Evolutionary conservation across 2,888 invertebrate genomes (phyloP).

Genomic region (Nebria salina): DNA sequence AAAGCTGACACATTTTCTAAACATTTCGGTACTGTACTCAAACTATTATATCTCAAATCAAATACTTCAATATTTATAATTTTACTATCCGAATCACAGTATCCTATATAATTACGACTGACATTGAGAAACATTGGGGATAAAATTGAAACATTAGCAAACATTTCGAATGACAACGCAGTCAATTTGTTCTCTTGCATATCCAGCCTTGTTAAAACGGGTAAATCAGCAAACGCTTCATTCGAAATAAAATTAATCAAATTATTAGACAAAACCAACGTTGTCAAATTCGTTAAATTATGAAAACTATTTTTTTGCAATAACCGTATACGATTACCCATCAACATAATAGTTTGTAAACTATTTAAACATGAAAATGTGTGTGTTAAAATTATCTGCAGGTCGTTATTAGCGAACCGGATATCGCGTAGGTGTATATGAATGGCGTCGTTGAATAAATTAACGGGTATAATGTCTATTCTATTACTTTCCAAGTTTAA

Average conservation of each 20-base stretch:
- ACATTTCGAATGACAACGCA: slow-evolving; percentile 73
- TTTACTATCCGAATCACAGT: slow-evolving; percentile 62
- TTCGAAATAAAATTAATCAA: slow-evolving; percentile 77
- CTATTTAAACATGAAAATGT: slow-evolving; percentile 79
- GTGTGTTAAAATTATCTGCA: slow-evolving; percentile 72
- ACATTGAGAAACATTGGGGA: slow-evolving; percentile 79
- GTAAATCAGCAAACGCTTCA: slow-evolving; percentile 79
- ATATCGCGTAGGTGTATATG: slow-evolving; percentile 81
- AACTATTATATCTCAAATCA: slow-evolving; percentile 76
- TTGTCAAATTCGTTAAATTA: slow-evolving; percentile 80
- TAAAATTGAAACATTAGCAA: slow-evolving; percentile 74
- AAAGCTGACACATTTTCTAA: slow-evolving; percentile 73
- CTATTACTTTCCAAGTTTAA: slow-evolving; percentile 88
- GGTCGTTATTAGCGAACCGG: slow-evolving; percentile 82
- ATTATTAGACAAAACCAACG: slow-evolving; percentile 86
- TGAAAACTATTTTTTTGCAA: slow-evolving; percentile 78
- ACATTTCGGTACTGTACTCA: slow-evolving; percentile 74
- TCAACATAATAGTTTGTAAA: slow-evolving; percentile 80
- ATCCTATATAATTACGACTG: slow-evolving; percentile 73
- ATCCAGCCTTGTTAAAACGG: slow-evolving; percentile 80
- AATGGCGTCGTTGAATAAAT: slow-evolving; percentile 74
- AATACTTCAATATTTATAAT: slow-evolving; percentile 73
- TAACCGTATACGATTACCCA: slow-evolving; percentile 78
- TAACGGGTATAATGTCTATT: slow-evolving; percentile 74
- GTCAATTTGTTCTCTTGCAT: slow-evolving; percentile 81